Conservation (phyloP, 2,797 vertebrate genomes). For the Sebastes baramenuke region DNA sequence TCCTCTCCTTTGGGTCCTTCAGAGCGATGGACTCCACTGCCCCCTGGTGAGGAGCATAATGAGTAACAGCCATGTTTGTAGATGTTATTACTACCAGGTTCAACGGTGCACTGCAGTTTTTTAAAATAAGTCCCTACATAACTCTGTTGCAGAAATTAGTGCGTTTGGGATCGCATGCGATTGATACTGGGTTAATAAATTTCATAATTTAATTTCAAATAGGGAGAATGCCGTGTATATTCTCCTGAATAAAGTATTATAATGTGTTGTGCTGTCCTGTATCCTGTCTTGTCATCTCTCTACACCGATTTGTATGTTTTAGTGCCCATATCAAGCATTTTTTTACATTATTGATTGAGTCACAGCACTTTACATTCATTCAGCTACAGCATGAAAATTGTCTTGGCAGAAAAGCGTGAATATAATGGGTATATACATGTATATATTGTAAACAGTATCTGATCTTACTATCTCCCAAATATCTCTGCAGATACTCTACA, state of each 20-base stretch:
- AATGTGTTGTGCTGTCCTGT: neutral
- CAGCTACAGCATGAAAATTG: neutral
- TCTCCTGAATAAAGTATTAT: neutral
- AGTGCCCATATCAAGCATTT: neutral
- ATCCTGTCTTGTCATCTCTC: neutral
- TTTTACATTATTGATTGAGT: neutral
- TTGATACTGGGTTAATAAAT: neutral
- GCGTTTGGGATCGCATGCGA: neutral
- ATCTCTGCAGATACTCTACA: neutral
- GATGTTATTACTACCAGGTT: neutral
- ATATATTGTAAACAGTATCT: too few relatives aligned
- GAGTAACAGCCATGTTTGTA: neutral
- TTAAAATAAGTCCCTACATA: neutral
- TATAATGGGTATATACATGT: neutral
- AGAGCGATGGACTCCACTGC: slow-evolving; percentile 93
- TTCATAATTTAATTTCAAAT: neutral
- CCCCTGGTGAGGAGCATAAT: slow-evolving; percentile 79
- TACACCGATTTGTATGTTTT: neutral
- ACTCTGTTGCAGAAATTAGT: neutral
- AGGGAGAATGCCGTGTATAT: neutral
- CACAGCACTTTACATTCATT: neutral
- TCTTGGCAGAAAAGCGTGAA: neutral
- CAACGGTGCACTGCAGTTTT: neutral
- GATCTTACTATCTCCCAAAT: neutral
- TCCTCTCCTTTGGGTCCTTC: slow-evolving; percentile 91